Evolutionary conservation across 2,113 vertebrate genomes (phyloP), one percentile per base, ranked within the genome.

Genomic region (Rhipidura dahli): DNA sequence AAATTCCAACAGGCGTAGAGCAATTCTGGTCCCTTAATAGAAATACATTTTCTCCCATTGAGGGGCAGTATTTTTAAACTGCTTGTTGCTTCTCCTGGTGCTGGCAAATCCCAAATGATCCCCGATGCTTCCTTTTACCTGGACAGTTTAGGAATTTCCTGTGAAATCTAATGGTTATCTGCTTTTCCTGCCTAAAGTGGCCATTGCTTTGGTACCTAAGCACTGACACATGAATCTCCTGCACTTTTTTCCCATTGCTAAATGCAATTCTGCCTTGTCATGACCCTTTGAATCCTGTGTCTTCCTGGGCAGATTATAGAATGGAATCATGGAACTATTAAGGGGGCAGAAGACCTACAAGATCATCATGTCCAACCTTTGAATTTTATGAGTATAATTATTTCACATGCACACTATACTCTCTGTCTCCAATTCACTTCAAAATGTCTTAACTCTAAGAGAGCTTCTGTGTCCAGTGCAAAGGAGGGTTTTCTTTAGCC

Each of bases 1-100:
- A 98, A 98, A 98, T 98, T 98, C 97, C 98, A 98, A 98, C 98
- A 98, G 97, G 98, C 95, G 6, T 96, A 98, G 97, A 95, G 77
- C 96, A 97, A 89, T 98, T 97, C 97, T 94, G 95, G 97, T 97
- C 97, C 97, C 97, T 98, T 98, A 98, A 98, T 98, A 98, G 98
- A 98, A 98, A 98, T 96, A 96, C 92, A 59, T 98, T 98, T 97
- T 95, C 93, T 98, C 97, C 97, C 97, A 95, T 97, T 4, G 96
- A 97, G 97, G 96, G 96, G 95, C 95, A 97, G 97, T 95, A 96
- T 97, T 98, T 98, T 98, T 97, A 97, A 98, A 96, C 86, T 44
- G 44, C 63, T 35, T 47, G 33, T 94, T 49, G 20, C 81, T 93
- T 97, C 93, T 96, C 90, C 64, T 75, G 88, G 89, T 90, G 82